Conservation (phyloP, 2,888 invertebrate genomes). For the Argyresthia goedartella region DNA sequence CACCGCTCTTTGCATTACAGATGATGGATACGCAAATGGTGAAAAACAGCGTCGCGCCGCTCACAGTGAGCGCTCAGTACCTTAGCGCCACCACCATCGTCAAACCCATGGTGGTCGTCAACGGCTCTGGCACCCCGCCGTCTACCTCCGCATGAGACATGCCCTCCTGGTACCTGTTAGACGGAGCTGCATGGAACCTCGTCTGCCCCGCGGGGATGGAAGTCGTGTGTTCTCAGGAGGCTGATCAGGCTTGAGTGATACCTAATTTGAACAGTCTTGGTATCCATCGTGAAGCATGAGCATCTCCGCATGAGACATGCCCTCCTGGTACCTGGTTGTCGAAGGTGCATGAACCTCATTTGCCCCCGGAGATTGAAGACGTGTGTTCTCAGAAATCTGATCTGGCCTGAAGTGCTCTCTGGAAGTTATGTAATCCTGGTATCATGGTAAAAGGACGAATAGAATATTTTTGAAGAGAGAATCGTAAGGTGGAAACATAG, state of each 20-base stretch:
- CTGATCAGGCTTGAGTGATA: background rate
- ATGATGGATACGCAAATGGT: constrained; percentile 68
- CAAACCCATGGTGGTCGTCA: constrained; percentile 78
- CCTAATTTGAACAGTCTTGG: too few species aligned
- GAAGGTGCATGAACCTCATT: too few species aligned
- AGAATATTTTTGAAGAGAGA: too few species aligned
- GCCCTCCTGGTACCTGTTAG: constrained; percentile 10
- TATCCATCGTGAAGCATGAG: too few species aligned
- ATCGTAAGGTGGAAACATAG: too few species aligned
- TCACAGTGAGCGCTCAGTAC: constrained; percentile 78
- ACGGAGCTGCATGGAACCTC: constrained; percentile 11
- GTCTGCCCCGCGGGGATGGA: constrained; percentile 17
- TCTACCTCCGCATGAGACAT: constrained; percentile 17
- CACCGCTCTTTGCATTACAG: constrained; percentile 23
- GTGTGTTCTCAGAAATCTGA: too few species aligned
- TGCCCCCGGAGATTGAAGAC: too few species aligned
- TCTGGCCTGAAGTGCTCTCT: too few species aligned
- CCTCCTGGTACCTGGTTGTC: too few species aligned
- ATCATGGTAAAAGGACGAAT: too few species aligned
- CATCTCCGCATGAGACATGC: too few species aligned
- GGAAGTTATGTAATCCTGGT: too few species aligned
- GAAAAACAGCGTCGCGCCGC: constrained; percentile 70
- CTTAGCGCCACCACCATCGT: constrained; percentile 72
- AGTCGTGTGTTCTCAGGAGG: background rate
- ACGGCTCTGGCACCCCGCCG: constrained; percentile 27